Evolutionary conservation across 2,797 vertebrate species (phyloP).

Genomic region (Avahi laniger): DNA sequence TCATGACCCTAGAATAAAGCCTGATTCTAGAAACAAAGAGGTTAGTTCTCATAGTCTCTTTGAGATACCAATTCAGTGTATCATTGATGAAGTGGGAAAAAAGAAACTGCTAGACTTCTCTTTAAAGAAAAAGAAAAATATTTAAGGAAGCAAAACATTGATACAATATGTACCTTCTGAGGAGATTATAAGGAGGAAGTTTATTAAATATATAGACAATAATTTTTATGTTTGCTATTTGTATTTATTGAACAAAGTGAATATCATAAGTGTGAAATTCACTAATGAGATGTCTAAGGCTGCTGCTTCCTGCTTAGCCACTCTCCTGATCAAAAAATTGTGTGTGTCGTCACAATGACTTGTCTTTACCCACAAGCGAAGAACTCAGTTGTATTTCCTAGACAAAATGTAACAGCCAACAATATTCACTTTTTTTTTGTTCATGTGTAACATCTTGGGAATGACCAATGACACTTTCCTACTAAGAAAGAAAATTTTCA

Average conservation of each 20-base stretch:
- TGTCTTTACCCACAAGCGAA: constrained; percentile 73
- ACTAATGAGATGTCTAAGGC: background rate
- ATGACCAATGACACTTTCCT: constrained; percentile 82
- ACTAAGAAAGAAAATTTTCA: constrained; percentile 66
- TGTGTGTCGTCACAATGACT: constrained; percentile 45
- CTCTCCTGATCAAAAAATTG: background rate
- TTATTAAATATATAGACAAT: background rate
- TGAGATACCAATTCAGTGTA: background rate
- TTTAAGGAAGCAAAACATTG: background rate
- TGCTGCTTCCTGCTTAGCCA: constrained; percentile 70
- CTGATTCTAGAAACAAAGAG: background rate
- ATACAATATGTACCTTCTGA: background rate
- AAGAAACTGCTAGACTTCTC: background rate
- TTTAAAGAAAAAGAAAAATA: constrained; percentile 14
- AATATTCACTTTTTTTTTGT: constrained; percentile 69
- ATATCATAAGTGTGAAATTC: background rate
- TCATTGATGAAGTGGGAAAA: background rate
- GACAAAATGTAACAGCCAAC: constrained; percentile 66
- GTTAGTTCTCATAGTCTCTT: background rate
- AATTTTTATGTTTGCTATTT: constrained; percentile 4
- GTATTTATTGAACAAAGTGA: constrained; percentile 23
- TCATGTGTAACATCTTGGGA: constrained; percentile 76
- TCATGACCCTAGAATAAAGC: background rate
- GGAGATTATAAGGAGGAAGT: background rate
- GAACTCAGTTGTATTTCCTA: constrained; percentile 74